A percentile compares a stretch with the other conserved stretches of the same genome.
These are phyloP conservation scores for Boleophthalmus pectinirostris DNA, from an alignment of 2,113 vertebrate species.

Conservation along the genomic window DNA sequence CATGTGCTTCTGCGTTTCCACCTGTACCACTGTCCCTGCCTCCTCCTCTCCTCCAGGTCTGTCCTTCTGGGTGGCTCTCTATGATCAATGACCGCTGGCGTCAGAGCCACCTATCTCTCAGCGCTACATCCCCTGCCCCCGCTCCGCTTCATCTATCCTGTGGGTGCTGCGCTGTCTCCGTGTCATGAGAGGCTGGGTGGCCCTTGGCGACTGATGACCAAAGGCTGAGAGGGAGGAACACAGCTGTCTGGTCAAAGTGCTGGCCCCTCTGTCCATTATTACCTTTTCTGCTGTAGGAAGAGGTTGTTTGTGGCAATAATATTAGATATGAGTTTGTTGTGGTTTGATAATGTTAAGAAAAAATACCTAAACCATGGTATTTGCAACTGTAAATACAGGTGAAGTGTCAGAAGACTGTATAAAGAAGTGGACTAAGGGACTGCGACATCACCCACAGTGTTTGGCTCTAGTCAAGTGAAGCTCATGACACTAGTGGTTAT, in stretches of 20 bases:
- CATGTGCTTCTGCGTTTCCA: conserved; percentile 21
- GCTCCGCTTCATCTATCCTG: conserved; percentile 65
- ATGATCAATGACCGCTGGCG: conserved; percentile 60
- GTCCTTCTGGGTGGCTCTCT: conserved; percentile 39
- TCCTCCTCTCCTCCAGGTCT: conserved; percentile 41
- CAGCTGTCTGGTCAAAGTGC: conserved; percentile 35
- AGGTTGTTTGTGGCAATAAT: neutral
- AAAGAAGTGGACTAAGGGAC: too few species aligned
- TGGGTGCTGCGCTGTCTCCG: conserved; percentile 53
- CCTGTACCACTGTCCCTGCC: conserved; percentile 34
- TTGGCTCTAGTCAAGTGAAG: too few species aligned
- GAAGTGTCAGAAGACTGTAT: too few species aligned
- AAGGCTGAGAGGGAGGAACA: conserved; percentile 36
- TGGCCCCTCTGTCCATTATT: conserved; percentile 9
- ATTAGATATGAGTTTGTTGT: neutral
- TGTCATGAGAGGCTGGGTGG: conserved; percentile 45
- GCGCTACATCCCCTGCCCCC: conserved; percentile 48
- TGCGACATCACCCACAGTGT: too few species aligned
- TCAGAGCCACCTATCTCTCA: conserved; percentile 61
- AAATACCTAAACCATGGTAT: neutral
- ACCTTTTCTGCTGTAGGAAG: neutral
- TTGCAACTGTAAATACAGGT: neutral
- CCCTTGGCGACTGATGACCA: conserved; percentile 54
- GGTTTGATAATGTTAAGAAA: neutral
- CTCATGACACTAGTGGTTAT: too few species aligned